phyloP scores from a whole-genome alignment of 2,797 vertebrate genomes.

The Siniperca obscura region DNA sequence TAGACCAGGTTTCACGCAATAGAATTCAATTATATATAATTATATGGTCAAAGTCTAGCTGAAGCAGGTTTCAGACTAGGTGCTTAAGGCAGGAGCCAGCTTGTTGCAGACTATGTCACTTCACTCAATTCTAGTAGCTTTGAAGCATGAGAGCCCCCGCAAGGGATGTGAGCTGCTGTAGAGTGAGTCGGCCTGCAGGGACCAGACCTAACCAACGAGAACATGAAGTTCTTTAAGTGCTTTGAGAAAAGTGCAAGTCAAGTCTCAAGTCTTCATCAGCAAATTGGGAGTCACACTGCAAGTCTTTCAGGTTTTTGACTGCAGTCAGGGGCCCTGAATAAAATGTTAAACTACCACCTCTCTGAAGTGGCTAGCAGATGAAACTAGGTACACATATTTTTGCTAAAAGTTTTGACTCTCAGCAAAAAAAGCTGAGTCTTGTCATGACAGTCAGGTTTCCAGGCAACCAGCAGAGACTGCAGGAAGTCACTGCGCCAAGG shows the following conservation, averaged over 20 bases:
- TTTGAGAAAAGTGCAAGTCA: neutral
- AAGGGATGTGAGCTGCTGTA: neutral
- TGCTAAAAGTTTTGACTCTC: neutral
- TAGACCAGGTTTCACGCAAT: slow-evolving; percentile 25
- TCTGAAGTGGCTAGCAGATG: neutral
- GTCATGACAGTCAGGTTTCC: neutral
- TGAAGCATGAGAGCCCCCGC: neutral
- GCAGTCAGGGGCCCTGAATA: neutral
- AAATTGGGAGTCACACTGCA: neutral
- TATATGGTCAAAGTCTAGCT: slow-evolving; percentile 8
- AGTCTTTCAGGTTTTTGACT: slow-evolving; percentile 8
- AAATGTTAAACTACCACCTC: neutral
- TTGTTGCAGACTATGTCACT: slow-evolving; percentile 16
- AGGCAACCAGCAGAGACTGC: neutral
- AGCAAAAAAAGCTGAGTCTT: neutral
- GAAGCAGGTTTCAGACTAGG: slow-evolving; percentile 10
- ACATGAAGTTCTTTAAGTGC: neutral
- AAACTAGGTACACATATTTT: neutral
- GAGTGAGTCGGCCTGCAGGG: neutral
- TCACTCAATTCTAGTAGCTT: neutral
- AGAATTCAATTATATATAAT: slow-evolving; percentile 14
- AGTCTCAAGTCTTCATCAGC: neutral
- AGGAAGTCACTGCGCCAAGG: neutral
- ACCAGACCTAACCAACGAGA: slow-evolving; percentile 8
- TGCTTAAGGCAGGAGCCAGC: neutral